Base-by-base conservation (phyloP, 1,140 invertebrate species). In the Drosophila tristis region DNA sequence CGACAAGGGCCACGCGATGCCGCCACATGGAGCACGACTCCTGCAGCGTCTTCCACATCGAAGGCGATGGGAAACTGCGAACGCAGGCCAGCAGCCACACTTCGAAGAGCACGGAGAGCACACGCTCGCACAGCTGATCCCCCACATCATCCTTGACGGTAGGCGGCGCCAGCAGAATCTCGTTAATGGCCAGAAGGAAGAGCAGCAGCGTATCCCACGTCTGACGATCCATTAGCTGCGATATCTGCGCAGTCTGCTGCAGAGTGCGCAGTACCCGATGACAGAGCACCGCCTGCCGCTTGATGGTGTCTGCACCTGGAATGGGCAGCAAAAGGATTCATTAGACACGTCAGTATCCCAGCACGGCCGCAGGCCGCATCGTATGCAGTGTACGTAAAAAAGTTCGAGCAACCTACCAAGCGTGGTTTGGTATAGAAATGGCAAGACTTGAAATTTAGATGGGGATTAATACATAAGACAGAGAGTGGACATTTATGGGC, bases 71-170 rank as follows among this genome's bases (percentile, higher is more conserved):
- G 93, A 94, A 94, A 92, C 96, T 98, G 57, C 96, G 95, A 53
- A 95, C 95, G 92, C 98, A 99, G 1, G 98, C 97, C 20, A 98
- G 92, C 23, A 99, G 93, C 98, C 98, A 99, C 1, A 99, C 96
- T 93, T 99, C 97, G 92, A 99, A 97, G 15, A 99, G 94, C 26
- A 98, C 98, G 64, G 96, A 97, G 6, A 99, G 93, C 39, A 99
- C 97, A 50, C 98, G 93, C 91, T 99, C 97, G 92, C 98, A 98
- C 20, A 99, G 93, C 87, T 99, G 97, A 91, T 98, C 98, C 0
- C 98, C 98, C 50, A 98, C 97, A 92, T 98, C 97, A 92, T 98
- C 97, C 93, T 97, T 97, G 16, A 98, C 95, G 16, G 96, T 96
- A 13, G 98, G 98, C 39, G 98, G 97, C 13, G 98, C 95, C 29